Conservation (phyloP, 2,888 invertebrate species). For the Drosophila setosimentum region DNA sequence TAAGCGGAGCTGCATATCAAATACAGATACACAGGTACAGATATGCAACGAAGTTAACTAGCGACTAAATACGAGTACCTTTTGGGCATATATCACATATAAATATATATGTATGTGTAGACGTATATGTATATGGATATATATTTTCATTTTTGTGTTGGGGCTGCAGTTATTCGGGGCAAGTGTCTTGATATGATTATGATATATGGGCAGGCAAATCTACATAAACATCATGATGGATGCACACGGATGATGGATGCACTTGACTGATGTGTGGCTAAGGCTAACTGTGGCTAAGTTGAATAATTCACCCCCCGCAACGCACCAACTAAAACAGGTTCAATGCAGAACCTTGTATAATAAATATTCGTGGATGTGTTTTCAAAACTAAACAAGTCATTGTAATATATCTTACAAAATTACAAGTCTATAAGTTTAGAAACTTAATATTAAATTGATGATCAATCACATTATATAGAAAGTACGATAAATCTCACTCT, state of each 20-base stretch:
- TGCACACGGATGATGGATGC: constrained; percentile 64
- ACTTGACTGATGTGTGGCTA: constrained; percentile 43
- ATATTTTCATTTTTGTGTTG: not conserved
- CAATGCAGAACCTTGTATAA: not conserved
- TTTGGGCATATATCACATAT: constrained; percentile 17
- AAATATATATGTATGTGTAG: not conserved
- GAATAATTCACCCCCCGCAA: not conserved
- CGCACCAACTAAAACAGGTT: constrained; percentile 12
- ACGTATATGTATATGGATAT: not conserved
- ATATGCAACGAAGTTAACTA: constrained; percentile 4
- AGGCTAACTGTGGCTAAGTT: not conserved
- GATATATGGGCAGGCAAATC: constrained; percentile 73
- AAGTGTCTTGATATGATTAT: constrained; percentile 59
- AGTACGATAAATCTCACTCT: not conserved
- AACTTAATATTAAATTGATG: not conserved
- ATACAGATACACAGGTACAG: constrained; percentile 23
- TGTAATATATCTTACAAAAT: not conserved
- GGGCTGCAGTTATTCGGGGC: constrained; percentile 45
- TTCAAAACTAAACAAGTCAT: not conserved
- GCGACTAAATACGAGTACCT: constrained; percentile 40
- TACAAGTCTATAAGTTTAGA: not conserved
- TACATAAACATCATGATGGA: constrained; percentile 76
- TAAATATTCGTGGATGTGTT: not conserved
- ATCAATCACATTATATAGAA: not conserved
- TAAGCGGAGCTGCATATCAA: constrained; percentile 64